Conservation (phyloP, 2,888 invertebrate species). For the Steinernema carpocapsae region DNA sequence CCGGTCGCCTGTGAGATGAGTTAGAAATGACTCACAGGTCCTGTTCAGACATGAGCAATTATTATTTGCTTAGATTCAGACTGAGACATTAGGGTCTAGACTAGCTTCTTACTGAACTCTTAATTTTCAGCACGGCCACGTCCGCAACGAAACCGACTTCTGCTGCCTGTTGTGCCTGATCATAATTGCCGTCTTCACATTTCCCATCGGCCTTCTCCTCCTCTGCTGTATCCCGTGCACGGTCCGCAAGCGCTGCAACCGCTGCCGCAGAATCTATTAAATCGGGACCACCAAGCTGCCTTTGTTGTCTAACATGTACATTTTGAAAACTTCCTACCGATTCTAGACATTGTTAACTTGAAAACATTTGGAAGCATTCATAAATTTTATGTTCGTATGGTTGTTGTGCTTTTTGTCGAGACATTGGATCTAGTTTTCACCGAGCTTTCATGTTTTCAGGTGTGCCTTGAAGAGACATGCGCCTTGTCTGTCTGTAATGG, state of each 20-base stretch:
- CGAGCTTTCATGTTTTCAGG: no score
- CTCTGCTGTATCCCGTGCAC: conserved; percentile 65
- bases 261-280: conserved; percentile 38
- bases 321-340: not conserved
- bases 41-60: no score
- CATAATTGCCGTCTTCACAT: conserved; percentile 63
- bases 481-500: no score
- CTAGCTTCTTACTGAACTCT: not conserved
- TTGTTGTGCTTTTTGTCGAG: no score
- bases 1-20: no score
- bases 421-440: no score
- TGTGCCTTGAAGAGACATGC: no score
- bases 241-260: conserved; percentile 41
- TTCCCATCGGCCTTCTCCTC: conserved; percentile 65
- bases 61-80: no score
- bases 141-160: conserved; percentile 60
- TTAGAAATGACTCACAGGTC: no score
- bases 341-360: not conserved
- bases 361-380: not conserved
- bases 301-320: not conserved
- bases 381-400: not conserved
- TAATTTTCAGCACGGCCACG: conserved; percentile 42
- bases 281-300: not conserved
- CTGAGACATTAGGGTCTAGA: no score
- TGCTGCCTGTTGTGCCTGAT: conserved; percentile 65